Evolutionary conservation across 2,888 invertebrate genomes (phyloP).

Genomic region (Empis stercorea): DNA sequence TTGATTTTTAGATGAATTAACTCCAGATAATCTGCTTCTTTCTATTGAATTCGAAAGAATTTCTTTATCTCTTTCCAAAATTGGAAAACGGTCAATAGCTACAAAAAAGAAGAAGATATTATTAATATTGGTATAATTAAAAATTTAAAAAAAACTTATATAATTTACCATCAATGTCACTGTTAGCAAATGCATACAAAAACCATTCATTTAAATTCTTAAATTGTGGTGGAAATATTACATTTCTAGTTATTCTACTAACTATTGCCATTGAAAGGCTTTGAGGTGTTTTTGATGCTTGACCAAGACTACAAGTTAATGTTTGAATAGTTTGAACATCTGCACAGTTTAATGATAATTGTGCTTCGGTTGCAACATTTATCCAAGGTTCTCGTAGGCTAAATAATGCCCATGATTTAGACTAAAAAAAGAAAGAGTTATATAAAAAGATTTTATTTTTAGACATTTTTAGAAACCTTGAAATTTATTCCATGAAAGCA

Average conservation of each 20-base stretch:
- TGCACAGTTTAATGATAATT: conserved; percentile 60
- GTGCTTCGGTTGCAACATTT: conserved; percentile 85
- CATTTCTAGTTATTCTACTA: conserved; percentile 79
- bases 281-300: conserved; percentile 49
- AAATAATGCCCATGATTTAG: conserved; percentile 93
- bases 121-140: background rate
- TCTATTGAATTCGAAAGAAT: conserved; percentile 44
- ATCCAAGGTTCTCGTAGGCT: conserved; percentile 86
- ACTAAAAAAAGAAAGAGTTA: no score
- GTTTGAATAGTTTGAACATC: conserved; percentile 83
- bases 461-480: conserved; percentile 36
- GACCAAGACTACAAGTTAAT: conserved; percentile 75
- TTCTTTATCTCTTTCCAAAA: conserved; percentile 64
- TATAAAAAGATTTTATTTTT: background rate
- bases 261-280: conserved; percentile 91
- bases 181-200: conserved; percentile 87
- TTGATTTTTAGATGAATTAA: conserved; percentile 45
- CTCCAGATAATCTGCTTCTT: conserved; percentile 39
- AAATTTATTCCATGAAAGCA: conserved; percentile 98
- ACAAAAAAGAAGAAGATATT: no score
- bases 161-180: conserved; percentile 77
- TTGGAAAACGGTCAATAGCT: conserved; percentile 86
- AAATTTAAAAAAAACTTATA: background rate
- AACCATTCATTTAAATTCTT: conserved; percentile 93
- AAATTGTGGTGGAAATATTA: conserved; percentile 91